Conservation (phyloP, 2,113 vertebrate species). For the Paradoxurus hermaphroditus region DNA sequence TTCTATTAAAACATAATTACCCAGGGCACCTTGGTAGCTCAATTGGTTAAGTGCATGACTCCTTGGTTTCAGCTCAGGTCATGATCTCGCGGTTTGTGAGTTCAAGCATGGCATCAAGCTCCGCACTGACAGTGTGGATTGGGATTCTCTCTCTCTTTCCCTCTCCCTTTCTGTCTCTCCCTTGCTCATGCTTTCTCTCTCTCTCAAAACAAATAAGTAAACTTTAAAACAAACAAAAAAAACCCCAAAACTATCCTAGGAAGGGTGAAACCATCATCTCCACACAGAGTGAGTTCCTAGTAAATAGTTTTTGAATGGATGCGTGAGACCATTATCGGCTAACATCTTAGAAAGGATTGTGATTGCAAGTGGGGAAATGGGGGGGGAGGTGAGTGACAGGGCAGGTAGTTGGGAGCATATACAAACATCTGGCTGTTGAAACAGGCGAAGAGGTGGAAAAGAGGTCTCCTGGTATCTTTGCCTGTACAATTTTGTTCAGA, state of each 20-base stretch:
- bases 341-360: neutral
- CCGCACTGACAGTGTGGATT: too few species aligned
- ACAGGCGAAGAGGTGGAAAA: neutral
- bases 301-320: neutral
- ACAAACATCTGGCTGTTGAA: neutral
- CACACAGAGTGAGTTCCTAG: neutral
- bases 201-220: too few species aligned
- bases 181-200: too few species aligned
- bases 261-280: neutral
- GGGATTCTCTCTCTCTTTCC: too few species aligned
- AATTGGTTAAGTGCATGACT: too few species aligned
- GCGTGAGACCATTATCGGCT: neutral
- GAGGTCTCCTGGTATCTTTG: neutral
- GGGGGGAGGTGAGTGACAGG: neutral
- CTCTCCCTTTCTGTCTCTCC: too few species aligned
- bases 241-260: neutral
- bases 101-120: too few species aligned
- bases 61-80: too few species aligned
- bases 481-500: neutral
- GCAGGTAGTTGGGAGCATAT: neutral
- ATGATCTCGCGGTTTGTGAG: too few species aligned
- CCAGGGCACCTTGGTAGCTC: too few species aligned
- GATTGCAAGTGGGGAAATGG: neutral
- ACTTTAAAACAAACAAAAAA: too few species aligned
- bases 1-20: neutral